Conservation (phyloP, 2,113 vertebrate species). For the Lynx canadensis region DNA sequence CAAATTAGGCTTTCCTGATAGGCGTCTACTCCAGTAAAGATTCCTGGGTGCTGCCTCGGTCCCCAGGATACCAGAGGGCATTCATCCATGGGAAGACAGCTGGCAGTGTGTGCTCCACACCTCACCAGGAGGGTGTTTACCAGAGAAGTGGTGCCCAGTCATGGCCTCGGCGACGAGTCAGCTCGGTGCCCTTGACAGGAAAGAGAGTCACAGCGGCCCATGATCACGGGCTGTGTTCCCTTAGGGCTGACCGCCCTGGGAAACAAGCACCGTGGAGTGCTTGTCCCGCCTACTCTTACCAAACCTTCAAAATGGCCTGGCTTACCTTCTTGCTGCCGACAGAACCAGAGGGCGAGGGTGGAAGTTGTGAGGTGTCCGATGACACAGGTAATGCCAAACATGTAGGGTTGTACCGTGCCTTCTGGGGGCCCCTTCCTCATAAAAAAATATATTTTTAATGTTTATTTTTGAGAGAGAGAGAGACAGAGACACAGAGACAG, state of each 20-base stretch:
- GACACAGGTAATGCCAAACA: not conserved
- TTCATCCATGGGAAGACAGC: not conserved
- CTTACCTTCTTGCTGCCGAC: not conserved
- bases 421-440: not conserved
- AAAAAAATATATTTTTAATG: not conserved
- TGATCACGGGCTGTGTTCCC: not conserved
- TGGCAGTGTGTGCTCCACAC: not conserved
- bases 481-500: too few species aligned
- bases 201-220: not conserved
- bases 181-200: fast-evolving
- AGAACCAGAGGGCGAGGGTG: not conserved
- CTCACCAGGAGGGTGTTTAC: not conserved
- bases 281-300: not conserved
- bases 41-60: not conserved
- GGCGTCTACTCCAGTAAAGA: not conserved
- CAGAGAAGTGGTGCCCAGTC: not conserved
- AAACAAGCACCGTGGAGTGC: not conserved
- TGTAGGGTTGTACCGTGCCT: fast-evolving
- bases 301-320: not conserved
- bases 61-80: not conserved
- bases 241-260: too few species aligned
- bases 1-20: not conserved
- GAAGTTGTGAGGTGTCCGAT: not conserved
- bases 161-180: not conserved
- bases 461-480: too few species aligned